Percentiles rank a stretch among this genome's conserved stretches.
Conservation (phyloP, 2,113 vertebrate species). For the Odontophorus gujanensis region DNA sequence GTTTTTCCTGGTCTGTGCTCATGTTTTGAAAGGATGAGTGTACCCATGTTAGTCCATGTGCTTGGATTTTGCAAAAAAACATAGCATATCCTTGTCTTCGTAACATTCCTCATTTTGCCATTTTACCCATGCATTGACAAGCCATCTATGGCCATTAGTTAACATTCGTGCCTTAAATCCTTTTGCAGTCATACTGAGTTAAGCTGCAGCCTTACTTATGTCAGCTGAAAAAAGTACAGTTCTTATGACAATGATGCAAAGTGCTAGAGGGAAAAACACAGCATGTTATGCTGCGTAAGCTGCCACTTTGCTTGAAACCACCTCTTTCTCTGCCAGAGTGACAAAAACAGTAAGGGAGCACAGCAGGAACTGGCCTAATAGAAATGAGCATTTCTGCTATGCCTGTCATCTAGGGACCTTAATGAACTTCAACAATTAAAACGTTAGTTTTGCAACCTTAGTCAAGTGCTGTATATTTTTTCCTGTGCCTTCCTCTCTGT, state of each 20-base stretch:
- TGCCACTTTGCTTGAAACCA: conserved; percentile 12
- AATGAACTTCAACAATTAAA: conserved; percentile 39
- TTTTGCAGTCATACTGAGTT: conserved; percentile 37
- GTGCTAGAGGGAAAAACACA: background rate
- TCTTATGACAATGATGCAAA: background rate
- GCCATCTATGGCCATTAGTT: background rate
- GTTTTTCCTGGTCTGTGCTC: background rate
- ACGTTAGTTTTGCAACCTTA: conserved; percentile 43
- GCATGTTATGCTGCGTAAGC: background rate
- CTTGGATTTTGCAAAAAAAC: background rate
- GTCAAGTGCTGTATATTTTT: conserved; percentile 21
- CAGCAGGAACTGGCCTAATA: conserved; percentile 40
- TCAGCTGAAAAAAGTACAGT: background rate
- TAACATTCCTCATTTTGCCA: background rate
- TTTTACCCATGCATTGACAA: background rate
- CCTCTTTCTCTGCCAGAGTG: conserved; percentile 1
- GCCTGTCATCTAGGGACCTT: conserved; percentile 42
- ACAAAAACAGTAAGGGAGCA: background rate
- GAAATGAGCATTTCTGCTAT: background rate
- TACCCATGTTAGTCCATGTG: background rate
- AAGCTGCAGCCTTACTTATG: background rate
- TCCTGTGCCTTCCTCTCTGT: background rate
- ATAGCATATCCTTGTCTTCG: background rate
- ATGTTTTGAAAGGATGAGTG: background rate
- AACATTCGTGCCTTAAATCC: background rate